phyloP scores from a whole-genome alignment of 2,797 vertebrate genomes.

The Melanotaenia trifasciata region DNA sequence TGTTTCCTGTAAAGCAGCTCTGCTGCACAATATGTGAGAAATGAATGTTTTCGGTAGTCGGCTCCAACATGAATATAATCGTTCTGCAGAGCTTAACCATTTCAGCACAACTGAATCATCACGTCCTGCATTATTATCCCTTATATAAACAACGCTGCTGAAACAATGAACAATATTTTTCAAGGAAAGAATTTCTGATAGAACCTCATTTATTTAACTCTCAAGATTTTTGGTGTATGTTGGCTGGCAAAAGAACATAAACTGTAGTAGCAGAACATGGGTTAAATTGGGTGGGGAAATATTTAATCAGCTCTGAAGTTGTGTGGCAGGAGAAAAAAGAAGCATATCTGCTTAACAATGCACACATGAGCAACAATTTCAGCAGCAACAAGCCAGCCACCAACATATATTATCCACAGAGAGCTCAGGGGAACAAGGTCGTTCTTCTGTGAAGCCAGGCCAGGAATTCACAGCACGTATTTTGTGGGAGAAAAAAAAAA shows the following conservation, averaged over 20 bases:
- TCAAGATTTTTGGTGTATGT: neutral
- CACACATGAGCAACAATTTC: constrained; percentile 39
- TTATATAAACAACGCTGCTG: neutral
- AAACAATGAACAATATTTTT: neutral
- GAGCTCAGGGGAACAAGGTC: constrained; percentile 50
- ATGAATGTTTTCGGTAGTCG: constrained; percentile 29
- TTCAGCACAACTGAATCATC: neutral
- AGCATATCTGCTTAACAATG: constrained; percentile 42
- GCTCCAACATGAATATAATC: constrained; percentile 14
- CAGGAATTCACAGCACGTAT: constrained; percentile 60
- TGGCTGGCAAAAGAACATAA: neutral
- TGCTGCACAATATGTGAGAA: constrained; percentile 23
- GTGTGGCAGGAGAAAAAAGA: constrained; percentile 12
- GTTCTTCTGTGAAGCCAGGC: constrained; percentile 61
- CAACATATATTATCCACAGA: constrained; percentile 66
- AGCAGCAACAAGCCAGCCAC: constrained; percentile 40
- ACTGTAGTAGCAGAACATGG: constrained; percentile 4
- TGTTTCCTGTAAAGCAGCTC: constrained; percentile 37
- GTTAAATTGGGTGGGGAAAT: constrained; percentile 1
- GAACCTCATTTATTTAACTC: neutral
- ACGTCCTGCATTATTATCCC: constrained; percentile 7
- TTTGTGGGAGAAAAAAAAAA: constrained; percentile 11
- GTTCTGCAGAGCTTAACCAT: constrained; percentile 15
- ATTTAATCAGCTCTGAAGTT: constrained; percentile 4
- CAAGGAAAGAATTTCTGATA: neutral